Evolutionary conservation across 2,888 invertebrate species (phyloP), one percentile per base, ranked within the genome.

Genomic region (Sinohyriopsis cumingii): DNA sequence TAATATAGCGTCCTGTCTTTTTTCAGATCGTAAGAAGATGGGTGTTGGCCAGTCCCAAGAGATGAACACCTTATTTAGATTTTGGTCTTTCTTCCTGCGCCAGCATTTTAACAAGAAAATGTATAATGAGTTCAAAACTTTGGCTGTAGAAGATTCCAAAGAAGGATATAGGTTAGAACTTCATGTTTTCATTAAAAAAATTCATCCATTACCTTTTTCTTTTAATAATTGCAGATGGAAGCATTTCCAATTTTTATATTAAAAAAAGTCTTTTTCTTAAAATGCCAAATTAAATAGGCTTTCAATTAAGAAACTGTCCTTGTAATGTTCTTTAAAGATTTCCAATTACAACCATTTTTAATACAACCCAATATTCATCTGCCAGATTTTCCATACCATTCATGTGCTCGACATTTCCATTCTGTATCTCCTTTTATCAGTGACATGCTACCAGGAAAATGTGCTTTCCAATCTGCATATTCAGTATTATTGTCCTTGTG

Each of bases 51-150:
- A 95, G 88, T 97, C 97, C 9, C 97, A 96, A 88, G 99, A 99
- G 91, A 99, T 99, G 99, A 99, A 99, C 91, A 99, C 99, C 0
- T 92, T 99, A 65, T 99, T 98, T 93, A 93, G 99, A 75, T 99
- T 99, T 92, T 99, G 99, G 99, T 99, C 99, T 54, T 99, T 99
- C 93, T 99, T 99, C 93, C 92, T 99, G 78, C 92, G 99, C 74
- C 98, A 99, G 90, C 97, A 99, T 89, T 99, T 98, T 91, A 99
- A 99, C 91, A 94, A 95, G 83, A 96, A 94, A 80, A 99, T 99
- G 99, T 99, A 98, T 91, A 94, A 95, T 83, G 99, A 99, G 91
- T 99, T 99, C 91, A 94, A 94, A 86, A 92, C 93, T 28, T 90
- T 97, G 74, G 98, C 99, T n/a, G 92, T 95, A 77, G 99, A 99